Base-by-base conservation (phyloP, 2,113 vertebrate species). In the Menura novaehollandiae region DNA sequence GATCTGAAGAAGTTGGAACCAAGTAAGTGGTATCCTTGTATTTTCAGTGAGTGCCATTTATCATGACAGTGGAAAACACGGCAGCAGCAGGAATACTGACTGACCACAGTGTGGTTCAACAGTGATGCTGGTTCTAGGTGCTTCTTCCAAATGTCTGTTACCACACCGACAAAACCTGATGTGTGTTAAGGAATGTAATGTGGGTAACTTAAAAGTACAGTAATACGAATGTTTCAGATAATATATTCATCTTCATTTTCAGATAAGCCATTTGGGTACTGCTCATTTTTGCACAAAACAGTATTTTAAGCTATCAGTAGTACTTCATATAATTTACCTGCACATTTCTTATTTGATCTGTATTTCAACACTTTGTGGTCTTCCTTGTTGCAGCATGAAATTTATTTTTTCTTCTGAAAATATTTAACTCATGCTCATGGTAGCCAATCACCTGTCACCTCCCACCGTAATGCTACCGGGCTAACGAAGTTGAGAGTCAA, bases 1-100 rank as follows among this genome's bases (percentile, higher is more conserved):
- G 99, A 99, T 91, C 97, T 99, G 97, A 99, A 99, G 98, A 99
- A 99, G 97, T 96, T 99, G 98, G 99, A 99, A 97, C 98, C 98
- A 97, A 99, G 99, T 99, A 98, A 98, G 98, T 98, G 95, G 95
- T 95, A 55, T 74, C 60, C 62, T 89, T 43, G 46, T 86, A 33
- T 85, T 88, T 85, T 80, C 52, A 78, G 14, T 67, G 55, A 55
- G 46, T 90, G 64, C 41, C 30, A 7, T 67, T 85, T 84, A 27
- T 81, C 37, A 9, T 85, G 87, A 33, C 43, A 68, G 59, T 77
- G 59, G 41, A 82, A 90, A 74, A 60, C 60, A 12, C 14, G 64
- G 77, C 52, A 89, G 62, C 67, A 79, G 8, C 13, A 13, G 46
- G 22, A 91, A 49, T 69, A 46, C 76, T 80, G 63, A 41, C 52